phyloP scores from a whole-genome alignment of 2,888 invertebrate genomes.

The Harpalus rufipes region DNA sequence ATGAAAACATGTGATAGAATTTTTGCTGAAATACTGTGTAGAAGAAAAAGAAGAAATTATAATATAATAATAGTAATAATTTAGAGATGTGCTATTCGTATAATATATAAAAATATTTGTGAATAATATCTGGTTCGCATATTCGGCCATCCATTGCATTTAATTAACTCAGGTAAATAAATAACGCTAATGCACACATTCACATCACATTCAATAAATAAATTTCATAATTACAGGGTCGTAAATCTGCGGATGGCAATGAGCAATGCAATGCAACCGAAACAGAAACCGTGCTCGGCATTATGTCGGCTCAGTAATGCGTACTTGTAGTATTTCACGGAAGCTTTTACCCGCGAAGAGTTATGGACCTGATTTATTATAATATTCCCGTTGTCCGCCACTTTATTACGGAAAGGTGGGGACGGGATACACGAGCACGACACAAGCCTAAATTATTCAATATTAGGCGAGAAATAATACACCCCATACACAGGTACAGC shows the following conservation, averaged over 20 bases:
- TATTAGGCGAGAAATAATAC: constrained; percentile 24
- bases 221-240: constrained; percentile 62
- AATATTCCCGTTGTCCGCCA: constrained; percentile 60
- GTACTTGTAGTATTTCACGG: constrained; percentile 66
- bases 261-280: constrained; percentile 27
- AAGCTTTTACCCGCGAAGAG: constrained; percentile 63
- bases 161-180: constrained; percentile 64
- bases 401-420: constrained; percentile 55
- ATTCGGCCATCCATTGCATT: constrained; percentile 57
- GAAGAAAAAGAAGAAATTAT: background rate
- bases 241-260: constrained; percentile 57
- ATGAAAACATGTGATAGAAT: too few relatives aligned
- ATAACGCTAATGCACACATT: constrained; percentile 64
- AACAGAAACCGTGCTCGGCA: constrained; percentile 34
- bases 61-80: background rate
- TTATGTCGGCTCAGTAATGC: constrained; percentile 63
- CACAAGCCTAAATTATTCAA: constrained; percentile 45
- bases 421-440: constrained; percentile 6
- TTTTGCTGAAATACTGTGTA: background rate
- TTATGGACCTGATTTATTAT: constrained; percentile 67
- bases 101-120: background rate
- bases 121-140: background rate
- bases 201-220: constrained; percentile 66
- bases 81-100: background rate
- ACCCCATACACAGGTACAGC: background rate